Base-by-base conservation (phyloP, 2,797 vertebrate species). In the Picus viridis region DNA sequence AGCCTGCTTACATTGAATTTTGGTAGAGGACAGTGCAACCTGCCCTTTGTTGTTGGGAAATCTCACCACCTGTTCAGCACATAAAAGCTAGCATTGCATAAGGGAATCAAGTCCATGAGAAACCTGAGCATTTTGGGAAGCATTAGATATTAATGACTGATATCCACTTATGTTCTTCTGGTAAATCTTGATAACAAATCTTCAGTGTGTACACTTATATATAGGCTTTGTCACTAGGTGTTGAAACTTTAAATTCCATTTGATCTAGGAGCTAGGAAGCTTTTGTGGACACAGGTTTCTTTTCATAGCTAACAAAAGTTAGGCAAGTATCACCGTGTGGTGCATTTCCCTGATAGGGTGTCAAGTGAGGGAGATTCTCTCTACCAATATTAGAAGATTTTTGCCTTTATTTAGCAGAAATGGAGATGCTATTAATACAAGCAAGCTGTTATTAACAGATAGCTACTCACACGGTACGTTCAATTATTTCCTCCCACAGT, bases 401-500 rank as follows among this genome's bases (percentile, higher is more conserved):
- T 87, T 70, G 74, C 56, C 84, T 94, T 90, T 83, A 78, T 89
- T 90, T 94, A 86, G 64, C 58, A 91, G 68, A 82, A 94, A 45
- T 14, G 16, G 67, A 62, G n/a, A 36, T 88, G 72, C 82, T 94
- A 72, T 92, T 93, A 87, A 87, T 92, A 91, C 17, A 61, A 76
- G 41, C 70, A 94, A 94, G 54, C 87, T 93, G 65, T 92, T 92
- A 89, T 67, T 91, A 88, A 72, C 39, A 83, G 63, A 57, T 67
- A 94, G 82, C 39, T 94, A 54, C 61, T 93, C 68, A 75, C 53
- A 56, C 18, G 26, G 86, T 82, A 67, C 75, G 84, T 92, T 32
- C 63, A 80, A 61, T 95, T 74, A 93, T 78, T 90, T 92, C 58
- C 70, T 94, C 71, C 75, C 83, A 59, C 53, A 72, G 59, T 54